Evolutionary conservation across 2,797 vertebrate species (phyloP), one percentile per base, ranked within the genome.

Genomic region (Morelia viridis): DNA sequence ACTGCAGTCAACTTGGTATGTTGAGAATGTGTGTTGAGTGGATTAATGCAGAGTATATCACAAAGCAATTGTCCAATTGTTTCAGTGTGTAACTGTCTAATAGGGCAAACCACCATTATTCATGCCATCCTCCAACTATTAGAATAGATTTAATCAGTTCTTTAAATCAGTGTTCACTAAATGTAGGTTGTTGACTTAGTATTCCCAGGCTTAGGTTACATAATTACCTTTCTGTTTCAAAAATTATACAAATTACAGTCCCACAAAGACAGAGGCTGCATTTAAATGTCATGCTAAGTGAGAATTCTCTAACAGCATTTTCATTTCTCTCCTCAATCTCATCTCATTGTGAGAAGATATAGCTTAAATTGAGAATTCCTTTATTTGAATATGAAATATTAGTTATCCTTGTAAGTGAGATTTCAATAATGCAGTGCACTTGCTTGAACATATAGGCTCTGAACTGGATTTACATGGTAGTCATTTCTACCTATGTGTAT

Each of bases 121-220:
- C 41, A 17, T 88, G 28, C 46, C 68, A 26, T 28, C 50, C 10
- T 46, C 26, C 17, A 84, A 26, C 46, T 64, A 76, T 60, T 50
- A 64, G 62, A 53, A 56, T 31, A 88, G 50, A 35, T 83, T 56
- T 88, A 88, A 92, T 88, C 90, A 85, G 11, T 85, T 41, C 58
- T 89, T 41, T 89, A 89, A 60, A 80, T 80, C 41, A 80, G 57
- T 41, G 56, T 60, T 13, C 31, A 7, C 68, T 61, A 76, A 87
- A 60, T 50, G 53, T 76, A 85, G 7, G 26, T 87, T 58, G 65
- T 87, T 87, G 71, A 64, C 41, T 22, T 2, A 83, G 22, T 53
- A 58, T 89, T 53, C 50, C 50, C 11, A 84, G 68, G 53, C 17
- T 62, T 5, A 26, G 50, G 6, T 22, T 90, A 26, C n/a, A 46